Evolutionary conservation across 2,888 invertebrate species (phyloP), one percentile per base, ranked within the genome.

Genomic region (Augochlorella aurata): DNA sequence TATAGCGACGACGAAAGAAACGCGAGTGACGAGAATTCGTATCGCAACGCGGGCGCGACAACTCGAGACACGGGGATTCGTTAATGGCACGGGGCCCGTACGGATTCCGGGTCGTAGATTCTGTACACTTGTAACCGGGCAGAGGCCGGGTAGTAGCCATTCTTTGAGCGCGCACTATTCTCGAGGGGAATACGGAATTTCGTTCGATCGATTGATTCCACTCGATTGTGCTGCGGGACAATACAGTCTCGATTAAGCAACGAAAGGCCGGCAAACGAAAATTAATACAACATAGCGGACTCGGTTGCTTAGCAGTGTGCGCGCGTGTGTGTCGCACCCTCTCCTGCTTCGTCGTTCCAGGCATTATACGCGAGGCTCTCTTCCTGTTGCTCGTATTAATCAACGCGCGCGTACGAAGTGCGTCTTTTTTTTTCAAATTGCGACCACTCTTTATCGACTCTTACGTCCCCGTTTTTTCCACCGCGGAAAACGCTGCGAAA

Each of bases 241-340:
- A 89, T 90, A 84, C 84, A 84, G 81, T 84, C 86, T 85, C 89
- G 88, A 89, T 90, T 89, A 88, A 89, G 87, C 83, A 68, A 79
- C 82, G 85, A 77, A 83, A 83, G 85, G 86, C 85, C 83, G 77
- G 86, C 85, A 85, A 88, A 90, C 78, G 87, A 89, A 91, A 89
- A 90, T 91, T 90, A 90, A 91, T 91, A 90, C 83, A 85, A 86
- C 82, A 82, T 76, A 73, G 50, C 69, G 79, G 44, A 50, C 68
- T 76, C 68, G 70, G 50, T 78, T 61, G 63, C 21, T 69, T 75
- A 47, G 80, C 76, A 58, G 69, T 65, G 50, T 63, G 67, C 67
- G 65, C 75, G 52, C 68, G 54, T 24, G 21, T 45, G 14, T 44
- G 71, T 72, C 44, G 47, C 70, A 52, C 45, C 29, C 72, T 77